Evolutionary conservation across 2,888 invertebrate genomes (phyloP).

Genomic region (Dryobotodes eremita): DNA sequence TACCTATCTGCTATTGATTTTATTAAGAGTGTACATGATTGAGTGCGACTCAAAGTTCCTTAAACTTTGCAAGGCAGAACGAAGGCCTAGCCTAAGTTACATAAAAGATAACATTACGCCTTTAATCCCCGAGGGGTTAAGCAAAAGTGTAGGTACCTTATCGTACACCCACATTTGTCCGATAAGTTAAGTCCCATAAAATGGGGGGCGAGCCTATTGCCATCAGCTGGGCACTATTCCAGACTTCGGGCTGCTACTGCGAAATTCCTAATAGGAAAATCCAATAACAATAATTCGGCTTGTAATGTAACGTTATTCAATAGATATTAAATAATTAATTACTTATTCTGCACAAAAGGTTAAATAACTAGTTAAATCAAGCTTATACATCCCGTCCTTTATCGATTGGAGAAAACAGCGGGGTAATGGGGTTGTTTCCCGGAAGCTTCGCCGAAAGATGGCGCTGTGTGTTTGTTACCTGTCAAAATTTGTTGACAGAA

Average conservation of each 20-base stretch:
- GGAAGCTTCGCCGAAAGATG: too few relatives aligned
- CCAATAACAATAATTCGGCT: neutral
- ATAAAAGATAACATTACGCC: neutral
- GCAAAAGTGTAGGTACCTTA: neutral
- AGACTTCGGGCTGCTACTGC: neutral
- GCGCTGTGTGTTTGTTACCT: too few relatives aligned
- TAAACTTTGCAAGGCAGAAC: neutral
- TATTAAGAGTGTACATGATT: neutral
- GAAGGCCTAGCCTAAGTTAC: neutral
- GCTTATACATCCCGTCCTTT: neutral
- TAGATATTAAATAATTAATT: neutral
- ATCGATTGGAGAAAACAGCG: neutral
- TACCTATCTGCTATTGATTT: neutral
- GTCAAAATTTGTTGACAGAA: too few relatives aligned
- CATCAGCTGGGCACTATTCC: neutral
- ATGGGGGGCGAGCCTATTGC: neutral
- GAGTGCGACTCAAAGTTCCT: neutral
- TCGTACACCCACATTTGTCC: neutral
- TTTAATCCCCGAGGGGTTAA: neutral
- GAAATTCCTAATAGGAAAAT: too few relatives aligned
- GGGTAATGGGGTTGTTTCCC: too few relatives aligned
- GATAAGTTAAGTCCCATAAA: neutral
- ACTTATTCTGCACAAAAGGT: neutral
- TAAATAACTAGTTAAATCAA: neutral
- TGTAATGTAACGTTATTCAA: neutral